Percentiles rank a stretch among this genome's conserved stretches.
phyloP scores from a whole-genome alignment of 92 coral and sea anemone genomes.

The Zoanthus gigantus region DNA sequence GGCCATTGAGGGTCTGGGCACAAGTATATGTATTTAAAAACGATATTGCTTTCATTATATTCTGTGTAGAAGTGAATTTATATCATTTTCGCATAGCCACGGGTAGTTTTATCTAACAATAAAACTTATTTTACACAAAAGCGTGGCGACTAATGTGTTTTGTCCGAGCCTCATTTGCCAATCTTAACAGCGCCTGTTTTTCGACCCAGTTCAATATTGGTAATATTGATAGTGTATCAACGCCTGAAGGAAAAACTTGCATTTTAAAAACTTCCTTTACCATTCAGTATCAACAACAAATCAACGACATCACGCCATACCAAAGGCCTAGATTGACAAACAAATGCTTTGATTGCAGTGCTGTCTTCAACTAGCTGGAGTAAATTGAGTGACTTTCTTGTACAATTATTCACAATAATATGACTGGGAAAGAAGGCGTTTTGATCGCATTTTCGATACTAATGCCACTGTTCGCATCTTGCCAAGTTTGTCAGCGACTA shows the following conservation, averaged over 20 bases:
- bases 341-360: background rate
- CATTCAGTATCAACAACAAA: background rate
- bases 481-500: constrained; percentile 10
- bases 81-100: too few species aligned
- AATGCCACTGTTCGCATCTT: background rate
- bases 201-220: too few species aligned
- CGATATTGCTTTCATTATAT: too few species aligned
- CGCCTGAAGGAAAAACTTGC: background rate
- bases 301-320: background rate
- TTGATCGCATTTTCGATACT: background rate
- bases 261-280: background rate
- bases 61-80: too few species aligned
- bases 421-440: background rate
- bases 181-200: too few species aligned
- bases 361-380: background rate
- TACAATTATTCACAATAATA: background rate
- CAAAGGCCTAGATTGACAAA: background rate
- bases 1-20: too few species aligned
- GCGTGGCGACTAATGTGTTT: too few species aligned
- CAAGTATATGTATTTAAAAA: too few species aligned
- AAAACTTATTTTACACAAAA: too few species aligned
- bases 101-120: too few species aligned
- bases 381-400: background rate
- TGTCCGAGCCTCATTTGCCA: too few species aligned
- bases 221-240: background rate